Evolutionary conservation across 2,797 vertebrate species (phyloP).

Genomic region (Euphonia xanthogaster): DNA sequence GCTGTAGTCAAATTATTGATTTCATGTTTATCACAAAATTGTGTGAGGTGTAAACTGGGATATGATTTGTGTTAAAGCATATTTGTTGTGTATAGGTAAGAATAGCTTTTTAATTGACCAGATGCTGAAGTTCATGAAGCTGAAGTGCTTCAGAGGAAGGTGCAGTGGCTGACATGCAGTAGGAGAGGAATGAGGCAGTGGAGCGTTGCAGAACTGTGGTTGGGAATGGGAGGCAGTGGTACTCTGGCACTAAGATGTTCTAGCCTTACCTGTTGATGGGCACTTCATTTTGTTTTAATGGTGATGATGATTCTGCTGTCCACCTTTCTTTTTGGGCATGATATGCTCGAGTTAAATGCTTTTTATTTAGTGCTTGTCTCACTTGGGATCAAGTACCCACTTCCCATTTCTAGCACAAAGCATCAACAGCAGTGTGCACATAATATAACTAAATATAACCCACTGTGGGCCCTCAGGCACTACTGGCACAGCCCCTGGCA

Average conservation of each 20-base stretch:
- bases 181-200: neutral
- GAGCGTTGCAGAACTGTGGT: accelerated
- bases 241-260: neutral
- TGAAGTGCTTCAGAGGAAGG: neutral
- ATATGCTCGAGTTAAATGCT: neutral
- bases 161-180: neutral
- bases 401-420: neutral
- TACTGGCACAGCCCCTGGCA: accelerated
- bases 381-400: neutral
- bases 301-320: neutral
- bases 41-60: neutral
- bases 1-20: neutral
- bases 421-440: neutral
- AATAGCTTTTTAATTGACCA: neutral
- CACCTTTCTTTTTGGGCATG: neutral
- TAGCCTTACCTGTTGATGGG: neutral
- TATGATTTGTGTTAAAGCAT: neutral
- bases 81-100: neutral
- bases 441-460: neutral
- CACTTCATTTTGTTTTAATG: neutral
- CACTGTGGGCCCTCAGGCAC: neutral
- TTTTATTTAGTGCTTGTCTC: neutral
- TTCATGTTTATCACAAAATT: accelerated
- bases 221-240: neutral
- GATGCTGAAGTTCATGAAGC: neutral